Base-by-base conservation (phyloP, 2,113 vertebrate species). In the Psilopogon haemacephalus region DNA sequence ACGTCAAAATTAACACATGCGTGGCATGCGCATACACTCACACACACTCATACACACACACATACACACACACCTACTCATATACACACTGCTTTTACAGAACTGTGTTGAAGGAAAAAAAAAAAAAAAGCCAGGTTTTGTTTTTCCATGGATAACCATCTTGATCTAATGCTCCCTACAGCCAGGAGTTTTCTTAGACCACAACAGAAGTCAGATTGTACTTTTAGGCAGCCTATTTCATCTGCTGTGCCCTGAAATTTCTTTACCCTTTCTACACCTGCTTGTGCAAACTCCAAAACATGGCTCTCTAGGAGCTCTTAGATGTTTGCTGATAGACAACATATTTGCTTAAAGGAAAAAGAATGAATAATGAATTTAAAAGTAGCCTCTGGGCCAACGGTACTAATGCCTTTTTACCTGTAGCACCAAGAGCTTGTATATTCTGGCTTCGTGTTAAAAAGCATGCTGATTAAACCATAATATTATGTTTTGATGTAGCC, bases 401-500 rank as follows among this genome's bases (percentile, higher is more conserved):
- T 23, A 67, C 55, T 89, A 90, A 90, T 81, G 72, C 48, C 46
- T 95, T 84, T 91, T 95, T 94, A 97, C 96, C 97, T 97, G 75
- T 68, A 93, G 68, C 69, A 85, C 78, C 44, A 75, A 73, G 28
- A 86, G 59, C 77, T 89, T 94, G 94, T 86, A 93, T 90, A 82
- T 74, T 94, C 86, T 95, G 92, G 94, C 86, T 95, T 94, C 27
- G 0, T 88, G 84, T 93, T 96, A 91, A 96, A 97, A 96, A 93
- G 93, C 18, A 4, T 65, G 72, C 92, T 54, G 93, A 97, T 96
- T 97, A 97, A 97, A 97, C 89, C 94, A 95, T 95, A 97, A 95
- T 97, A 96, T 95, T 95, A 86, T 92, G 86, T 96, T 97, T 97
- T 97, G 94, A 96, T 97, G 92, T 96, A 96, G 95, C 89, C 93